phyloP scores from a whole-genome alignment of 2,113 vertebrate species.

The Psettodes erumei region DNA sequence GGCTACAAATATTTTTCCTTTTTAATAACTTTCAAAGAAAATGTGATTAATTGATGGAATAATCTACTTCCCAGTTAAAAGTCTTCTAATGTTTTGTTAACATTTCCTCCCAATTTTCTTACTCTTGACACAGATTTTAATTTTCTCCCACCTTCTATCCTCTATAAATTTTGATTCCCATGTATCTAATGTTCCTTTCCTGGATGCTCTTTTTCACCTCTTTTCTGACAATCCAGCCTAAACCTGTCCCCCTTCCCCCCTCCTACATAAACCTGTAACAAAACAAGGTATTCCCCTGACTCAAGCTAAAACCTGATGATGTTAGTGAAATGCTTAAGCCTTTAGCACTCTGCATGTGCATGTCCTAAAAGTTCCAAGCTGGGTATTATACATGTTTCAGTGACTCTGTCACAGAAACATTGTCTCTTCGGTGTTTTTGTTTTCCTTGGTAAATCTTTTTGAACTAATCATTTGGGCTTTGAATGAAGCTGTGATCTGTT shows the following conservation, averaged over 20 bases:
- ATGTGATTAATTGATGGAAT: neutral
- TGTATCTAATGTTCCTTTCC: constrained; percentile 45
- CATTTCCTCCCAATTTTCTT: neutral
- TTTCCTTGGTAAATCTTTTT: constrained; percentile 1
- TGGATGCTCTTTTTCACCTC: constrained; percentile 27
- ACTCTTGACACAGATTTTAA: neutral
- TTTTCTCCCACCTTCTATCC: constrained; percentile 7
- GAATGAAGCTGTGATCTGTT: constrained; percentile 2
- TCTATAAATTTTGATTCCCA: constrained; percentile 28
- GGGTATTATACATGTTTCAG: neutral
- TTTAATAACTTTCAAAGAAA: neutral
- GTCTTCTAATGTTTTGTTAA: constrained; percentile 7
- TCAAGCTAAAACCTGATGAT: no score
- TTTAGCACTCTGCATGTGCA: constrained; percentile 42
- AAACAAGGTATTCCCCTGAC: constrained; percentile 70
- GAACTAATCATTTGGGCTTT: neutral
- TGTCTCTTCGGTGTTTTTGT: neutral
- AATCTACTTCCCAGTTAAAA: constrained; percentile 21
- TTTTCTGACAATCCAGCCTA: constrained; percentile 72
- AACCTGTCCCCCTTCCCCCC: constrained; percentile 59
- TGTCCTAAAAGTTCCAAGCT: neutral
- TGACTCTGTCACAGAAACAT: neutral
- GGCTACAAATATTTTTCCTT: neutral
- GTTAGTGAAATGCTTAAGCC: no score
- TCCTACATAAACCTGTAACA: constrained; percentile 71